Base-by-base conservation (phyloP, 2,888 invertebrate genomes). In the Prenolepis imparis region DNA sequence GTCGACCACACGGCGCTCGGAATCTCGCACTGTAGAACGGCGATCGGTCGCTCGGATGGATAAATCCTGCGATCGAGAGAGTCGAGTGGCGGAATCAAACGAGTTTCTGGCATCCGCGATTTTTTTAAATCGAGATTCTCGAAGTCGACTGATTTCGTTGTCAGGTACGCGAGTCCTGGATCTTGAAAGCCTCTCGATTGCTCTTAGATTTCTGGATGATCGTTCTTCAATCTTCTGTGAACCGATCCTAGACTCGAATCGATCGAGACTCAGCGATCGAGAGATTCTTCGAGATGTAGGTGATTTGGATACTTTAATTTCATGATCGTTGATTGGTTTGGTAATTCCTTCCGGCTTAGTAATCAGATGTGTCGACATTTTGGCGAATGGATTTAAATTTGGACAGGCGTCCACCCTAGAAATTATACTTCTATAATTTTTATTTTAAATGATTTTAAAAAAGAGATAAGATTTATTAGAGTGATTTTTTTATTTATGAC, bases 401-500 rank as follows among this genome's bases (percentile, higher is more conserved):
- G 94, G 93, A 52, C 94, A 94, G 44, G 93, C 92, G 55, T 94
- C 94, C 32, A 93, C 91, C 77, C 94, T 94, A 83, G 41, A 78
- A 87, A 52, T 1, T 28, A 55, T 39, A 12, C 0, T 48, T 18
- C 3, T 66, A 3, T 36, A 77, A 73, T 66, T 21, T 36, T 77
- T 18, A 24, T 9, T 12, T 64, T 1, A 28, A 48, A 24, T 21
- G 8, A 68, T 73, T 39, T 36, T 15, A 41, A 21, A 44, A 59
- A 41, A 57, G 4, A 5, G 3, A 15, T 15, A 44, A 1, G 18
- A 18, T 57, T 52, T 24, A 61, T 24, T 32, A 32, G 15, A n/a
- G 3, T 5, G 48, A 2, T n/a, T 0, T 0, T 52, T 55, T 70
- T 18, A n/a, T n/a, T n/a, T n/a, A n/a, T n/a, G n/a, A n/a, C n/a